Conservation (phyloP, 2,888 invertebrate species). For the Tenthredo livida region DNA sequence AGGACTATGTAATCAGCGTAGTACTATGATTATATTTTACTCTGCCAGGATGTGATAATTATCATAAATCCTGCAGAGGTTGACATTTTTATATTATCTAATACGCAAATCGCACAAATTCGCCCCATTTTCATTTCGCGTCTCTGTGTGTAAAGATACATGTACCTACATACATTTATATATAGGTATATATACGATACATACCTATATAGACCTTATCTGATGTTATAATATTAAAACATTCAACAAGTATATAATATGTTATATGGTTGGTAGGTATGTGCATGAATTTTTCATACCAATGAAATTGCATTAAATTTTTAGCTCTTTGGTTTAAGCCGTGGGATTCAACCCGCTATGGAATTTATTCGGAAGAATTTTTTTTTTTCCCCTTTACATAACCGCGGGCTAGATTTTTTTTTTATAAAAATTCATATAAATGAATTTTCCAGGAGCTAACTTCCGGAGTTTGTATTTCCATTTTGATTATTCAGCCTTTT, state of each 20-base stretch:
- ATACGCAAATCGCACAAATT: neutral
- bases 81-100: neutral
- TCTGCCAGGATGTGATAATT: neutral
- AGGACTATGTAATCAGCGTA: neutral
- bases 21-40: neutral
- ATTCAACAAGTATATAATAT: neutral
- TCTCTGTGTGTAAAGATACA: neutral
- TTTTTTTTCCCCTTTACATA: neutral
- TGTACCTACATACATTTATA: too few species aligned
- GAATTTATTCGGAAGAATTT: neutral
- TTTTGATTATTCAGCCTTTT: neutral
- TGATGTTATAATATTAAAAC: conserved; percentile 10
- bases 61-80: neutral
- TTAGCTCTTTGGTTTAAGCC: neutral
- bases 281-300: neutral
- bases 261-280: too few species aligned
- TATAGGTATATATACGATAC: neutral
- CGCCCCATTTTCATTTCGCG: neutral
- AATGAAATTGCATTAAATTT: conserved; percentile 11
- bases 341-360: neutral
- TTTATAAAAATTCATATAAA: neutral
- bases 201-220: neutral
- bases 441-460: neutral
- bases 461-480: neutral
- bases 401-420: neutral